Conservation (phyloP, 2,113 vertebrate species). For the Eleginops maclovinus region DNA sequence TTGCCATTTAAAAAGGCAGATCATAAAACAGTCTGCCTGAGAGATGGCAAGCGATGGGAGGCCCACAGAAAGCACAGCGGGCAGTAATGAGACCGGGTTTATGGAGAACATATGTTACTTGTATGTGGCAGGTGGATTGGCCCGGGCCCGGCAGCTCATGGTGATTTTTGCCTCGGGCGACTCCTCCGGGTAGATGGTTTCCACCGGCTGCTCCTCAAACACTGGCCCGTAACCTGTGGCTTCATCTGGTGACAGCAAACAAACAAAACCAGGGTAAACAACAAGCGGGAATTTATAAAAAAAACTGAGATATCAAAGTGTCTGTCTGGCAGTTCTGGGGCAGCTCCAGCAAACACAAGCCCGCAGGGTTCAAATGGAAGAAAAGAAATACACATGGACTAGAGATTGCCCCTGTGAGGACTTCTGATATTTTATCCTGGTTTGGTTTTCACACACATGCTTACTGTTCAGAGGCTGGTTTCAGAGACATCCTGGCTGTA, state of each 20-base stretch:
- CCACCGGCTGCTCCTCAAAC: slow-evolving; percentile 95
- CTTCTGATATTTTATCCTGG: slow-evolving; percentile 13
- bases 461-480: not conserved
- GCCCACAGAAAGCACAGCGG: slow-evolving; percentile 22
- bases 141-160: slow-evolving; percentile 92
- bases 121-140: slow-evolving; percentile 91
- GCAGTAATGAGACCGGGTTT: slow-evolving; percentile 29
- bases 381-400: not conserved
- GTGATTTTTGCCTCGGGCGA: slow-evolving; percentile 94
- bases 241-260: slow-evolving; percentile 84
- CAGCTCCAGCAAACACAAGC: slow-evolving; percentile 39
- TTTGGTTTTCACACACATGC: slow-evolving; percentile 4
- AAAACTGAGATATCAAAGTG: slow-evolving; percentile 39
- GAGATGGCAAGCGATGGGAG: slow-evolving; percentile 17
- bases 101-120: slow-evolving; percentile 86
- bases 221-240: slow-evolving; percentile 92
- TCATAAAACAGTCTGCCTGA: slow-evolving; percentile 12
- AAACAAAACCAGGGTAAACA: slow-evolving; percentile 36
- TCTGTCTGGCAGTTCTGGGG: slow-evolving; percentile 57
- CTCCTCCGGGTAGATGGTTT: slow-evolving; percentile 97
- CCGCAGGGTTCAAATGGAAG: slow-evolving; percentile 32
- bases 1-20: slow-evolving; percentile 10
- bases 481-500: slow-evolving; percentile 11
- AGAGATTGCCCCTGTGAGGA: slow-evolving; percentile 13
- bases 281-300: slow-evolving; percentile 23